Evolutionary conservation across 2,888 invertebrate genomes (phyloP), one percentile per base, ranked within the genome.

Genomic region (Villa cingulata): DNA sequence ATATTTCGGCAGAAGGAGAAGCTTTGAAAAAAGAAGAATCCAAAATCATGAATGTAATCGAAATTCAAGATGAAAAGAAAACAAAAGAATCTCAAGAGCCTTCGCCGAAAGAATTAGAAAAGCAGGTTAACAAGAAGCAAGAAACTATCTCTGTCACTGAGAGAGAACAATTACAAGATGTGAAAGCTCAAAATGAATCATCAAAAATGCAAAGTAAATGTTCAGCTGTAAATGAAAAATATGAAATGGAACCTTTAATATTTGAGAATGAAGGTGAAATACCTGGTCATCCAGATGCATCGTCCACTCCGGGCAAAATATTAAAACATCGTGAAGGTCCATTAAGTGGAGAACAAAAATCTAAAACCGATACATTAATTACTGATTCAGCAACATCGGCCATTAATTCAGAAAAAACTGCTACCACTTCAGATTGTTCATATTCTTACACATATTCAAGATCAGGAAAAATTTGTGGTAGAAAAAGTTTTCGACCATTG

Each of bases 221-320:
- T 15, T 16, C 7, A 37, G 15, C 37, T 10, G 37, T 15, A 37
- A 6, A 34, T 14, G 41, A 46, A 14, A 18, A 19, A 15, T 44
- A 43, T 9, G 43, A 43, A 34, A 45, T 50, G 41, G 51, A 51
- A 45, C 37, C 51, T 2, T 39, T 51, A 9, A 7, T 51, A 15
- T 42, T 51, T 41, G 42, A 48, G 17, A n/a, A 15, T 4, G 37
- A 41, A 19, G 19, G 20, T 15, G 48, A 53, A 36, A 41, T 19
- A 37, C 15, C 20, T 41, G 12, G 41, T 43, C 43, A 45, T 12
- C 64, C 64, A 5, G 37, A 57, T 6, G 64, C 64, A 23, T 64
- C 64, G 14, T 64, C 64, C 10, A 64, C 64, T 2, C 64, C 64
- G 1, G 66, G 65, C 1, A 65, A 63, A 50, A 27, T 51, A 36